Conservation (phyloP, 2,888 invertebrate genomes). For the Orthonychiurus folsomi region DNA sequence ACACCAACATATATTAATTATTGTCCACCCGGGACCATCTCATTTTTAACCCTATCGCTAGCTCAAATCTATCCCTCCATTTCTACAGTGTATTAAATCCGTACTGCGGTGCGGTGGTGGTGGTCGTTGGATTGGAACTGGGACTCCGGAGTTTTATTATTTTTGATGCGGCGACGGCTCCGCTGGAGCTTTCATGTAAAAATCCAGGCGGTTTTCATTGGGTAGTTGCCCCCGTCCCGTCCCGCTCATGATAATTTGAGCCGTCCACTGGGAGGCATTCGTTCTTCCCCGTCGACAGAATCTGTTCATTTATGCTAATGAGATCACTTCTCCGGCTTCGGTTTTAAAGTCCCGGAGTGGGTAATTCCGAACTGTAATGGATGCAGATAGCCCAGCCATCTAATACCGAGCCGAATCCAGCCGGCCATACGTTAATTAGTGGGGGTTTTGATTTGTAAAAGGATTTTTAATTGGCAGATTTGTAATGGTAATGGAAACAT, state of each 20-base stretch:
- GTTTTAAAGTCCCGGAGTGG: neutral
- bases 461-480: no score
- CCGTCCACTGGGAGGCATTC: neutral
- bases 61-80: neutral
- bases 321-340: neutral
- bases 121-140: no score
- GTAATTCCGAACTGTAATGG: no score
- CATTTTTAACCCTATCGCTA: neutral
- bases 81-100: neutral
- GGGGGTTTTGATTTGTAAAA: no score
- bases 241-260: neutral
- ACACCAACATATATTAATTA: slow-evolving; percentile 1
- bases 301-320: neutral
- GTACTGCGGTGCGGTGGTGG: no score
- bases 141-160: neutral
- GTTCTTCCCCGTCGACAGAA: neutral
- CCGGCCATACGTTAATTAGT: no score
- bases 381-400: no score
- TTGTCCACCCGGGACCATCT: slow-evolving; percentile 1
- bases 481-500: no score
- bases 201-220: no score
- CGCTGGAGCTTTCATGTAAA: no score
- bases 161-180: neutral
- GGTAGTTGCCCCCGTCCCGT: no score
- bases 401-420: no score